These are phyloP conservation scores for Pogonomyrmex californicus DNA, from an alignment of 1,140 invertebrate species.

Conservation along the genomic window DNA sequence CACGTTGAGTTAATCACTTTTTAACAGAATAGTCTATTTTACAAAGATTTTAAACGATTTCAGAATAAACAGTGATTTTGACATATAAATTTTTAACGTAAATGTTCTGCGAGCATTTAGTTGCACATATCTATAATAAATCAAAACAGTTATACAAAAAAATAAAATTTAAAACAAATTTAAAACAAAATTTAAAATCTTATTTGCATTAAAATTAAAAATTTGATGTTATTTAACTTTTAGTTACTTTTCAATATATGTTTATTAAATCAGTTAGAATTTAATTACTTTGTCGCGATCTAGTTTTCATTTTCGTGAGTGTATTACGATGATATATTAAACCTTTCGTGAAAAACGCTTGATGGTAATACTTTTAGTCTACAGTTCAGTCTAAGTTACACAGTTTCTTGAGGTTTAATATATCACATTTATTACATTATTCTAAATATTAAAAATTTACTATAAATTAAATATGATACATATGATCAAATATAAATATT, in stretches of 20 bases:
- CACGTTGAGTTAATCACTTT: conserved; percentile 31
- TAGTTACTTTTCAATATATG: not conserved
- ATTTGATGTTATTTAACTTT: not conserved
- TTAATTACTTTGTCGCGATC: not conserved
- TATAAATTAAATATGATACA: not conserved
- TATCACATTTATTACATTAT: not conserved
- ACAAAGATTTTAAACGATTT: conserved; percentile 25
- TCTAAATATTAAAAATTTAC: conserved; percentile 1
- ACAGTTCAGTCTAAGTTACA: not conserved
- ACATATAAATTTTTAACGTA: not conserved
- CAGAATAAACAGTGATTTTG: not conserved
- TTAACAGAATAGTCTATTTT: conserved; percentile 6
- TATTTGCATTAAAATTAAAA: not conserved
- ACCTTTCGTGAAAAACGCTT: conserved; percentile 20
- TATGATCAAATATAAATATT: not conserved
- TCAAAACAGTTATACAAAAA: not conserved
- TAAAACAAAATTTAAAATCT: not conserved
- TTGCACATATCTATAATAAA: not conserved
- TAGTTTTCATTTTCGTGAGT: conserved; percentile 19
- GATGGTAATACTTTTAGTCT: conserved; percentile 13
- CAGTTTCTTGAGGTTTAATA: conserved; percentile 4
- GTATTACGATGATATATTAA: conserved; percentile 12
- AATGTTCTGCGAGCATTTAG: not conserved
- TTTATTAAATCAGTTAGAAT: not conserved
- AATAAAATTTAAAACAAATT: not conserved